Evolutionary conservation across 2,888 invertebrate genomes (phyloP), one percentile per base, ranked within the genome.

Genomic region (Rhagonycha lutea): DNA sequence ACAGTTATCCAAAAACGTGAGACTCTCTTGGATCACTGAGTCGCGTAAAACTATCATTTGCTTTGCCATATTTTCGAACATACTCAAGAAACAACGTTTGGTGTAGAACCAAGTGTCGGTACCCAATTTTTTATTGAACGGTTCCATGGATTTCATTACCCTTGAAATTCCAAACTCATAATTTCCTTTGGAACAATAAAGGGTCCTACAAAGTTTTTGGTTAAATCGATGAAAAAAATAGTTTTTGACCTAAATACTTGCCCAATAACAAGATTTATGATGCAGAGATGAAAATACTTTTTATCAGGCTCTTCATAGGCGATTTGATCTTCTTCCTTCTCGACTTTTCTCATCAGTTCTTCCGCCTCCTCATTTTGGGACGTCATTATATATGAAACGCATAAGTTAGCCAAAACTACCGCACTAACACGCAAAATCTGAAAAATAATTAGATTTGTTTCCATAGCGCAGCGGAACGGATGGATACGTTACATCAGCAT

Each of bases 91-190:
- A 86, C 98, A 98, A 77, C 98, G 91, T 86, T 99, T 99, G 1
- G 98, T 96, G 86, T 99, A 98, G 86, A 96, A 95, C 99, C 99
- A 99, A 3, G 99, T 99, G 85, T 99, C 99, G 0, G 98, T 97
- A 14, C 99, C 98, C 9, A 99, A 90, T 85, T 98, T 96, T 87
- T 96, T 96, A 85, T 95, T 94, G 84, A 96, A 97, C 0, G 98
- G 98, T 84, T 98, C 97, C 75, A 99, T 88, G 61, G 98, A 98
- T 88, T 99, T 98, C 85, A 99, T 98, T 0, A 99, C 96, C 78
- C 99, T 91, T 0, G 98, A 98, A 83, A 99, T 95, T 1, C 99
- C 99, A 88, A 99, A 99, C 87, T 99, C 99, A 84, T 98, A 99
- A 88, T 99, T 99, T 0, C 98, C 98, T 88, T 99, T 99, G 2